Percentiles rank a stretch among this genome's conserved stretches.
Conservation (phyloP, 1,140 invertebrate species). For the Tyrophagus putrescentiae region DNA sequence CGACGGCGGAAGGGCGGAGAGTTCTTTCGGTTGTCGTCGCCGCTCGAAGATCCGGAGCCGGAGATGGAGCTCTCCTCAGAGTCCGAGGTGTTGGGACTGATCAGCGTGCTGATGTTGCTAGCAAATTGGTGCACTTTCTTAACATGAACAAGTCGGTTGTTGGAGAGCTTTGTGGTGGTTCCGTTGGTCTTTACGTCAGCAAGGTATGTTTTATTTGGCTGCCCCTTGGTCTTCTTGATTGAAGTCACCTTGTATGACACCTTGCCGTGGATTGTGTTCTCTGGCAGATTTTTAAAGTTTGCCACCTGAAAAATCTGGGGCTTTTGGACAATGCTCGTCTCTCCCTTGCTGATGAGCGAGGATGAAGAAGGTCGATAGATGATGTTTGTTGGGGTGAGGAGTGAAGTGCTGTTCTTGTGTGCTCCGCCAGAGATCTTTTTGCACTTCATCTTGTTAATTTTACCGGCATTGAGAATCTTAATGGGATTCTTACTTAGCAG, state of each 20-base stretch:
- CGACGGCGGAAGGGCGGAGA: slow-evolving; percentile 12
- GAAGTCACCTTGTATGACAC: neutral
- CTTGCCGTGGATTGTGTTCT: neutral
- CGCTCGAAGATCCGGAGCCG: neutral
- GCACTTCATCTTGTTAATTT: slow-evolving; percentile 1
- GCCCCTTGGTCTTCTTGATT: neutral
- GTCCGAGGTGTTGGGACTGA: neutral
- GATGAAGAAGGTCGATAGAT: too few species aligned
- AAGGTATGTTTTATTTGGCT: neutral
- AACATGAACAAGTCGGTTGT: neutral
- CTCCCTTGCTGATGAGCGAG: neutral
- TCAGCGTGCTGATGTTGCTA: neutral
- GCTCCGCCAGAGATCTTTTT: neutral
- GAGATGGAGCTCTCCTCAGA: slow-evolving; percentile 8
- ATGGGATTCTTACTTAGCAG: neutral
- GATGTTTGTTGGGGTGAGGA: neutral
- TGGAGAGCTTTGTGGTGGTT: too few species aligned
- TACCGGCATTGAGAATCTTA: slow-evolving; percentile 1
- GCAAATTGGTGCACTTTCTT: neutral
- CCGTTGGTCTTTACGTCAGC: neutral
- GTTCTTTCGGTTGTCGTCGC: neutral
- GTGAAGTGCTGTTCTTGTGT: neutral
- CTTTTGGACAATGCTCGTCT: neutral
- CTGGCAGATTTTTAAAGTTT: neutral
- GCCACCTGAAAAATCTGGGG: neutral